Conservation (phyloP, 1,140 invertebrate genomes). For the Lordiphosa stackelbergi region DNA sequence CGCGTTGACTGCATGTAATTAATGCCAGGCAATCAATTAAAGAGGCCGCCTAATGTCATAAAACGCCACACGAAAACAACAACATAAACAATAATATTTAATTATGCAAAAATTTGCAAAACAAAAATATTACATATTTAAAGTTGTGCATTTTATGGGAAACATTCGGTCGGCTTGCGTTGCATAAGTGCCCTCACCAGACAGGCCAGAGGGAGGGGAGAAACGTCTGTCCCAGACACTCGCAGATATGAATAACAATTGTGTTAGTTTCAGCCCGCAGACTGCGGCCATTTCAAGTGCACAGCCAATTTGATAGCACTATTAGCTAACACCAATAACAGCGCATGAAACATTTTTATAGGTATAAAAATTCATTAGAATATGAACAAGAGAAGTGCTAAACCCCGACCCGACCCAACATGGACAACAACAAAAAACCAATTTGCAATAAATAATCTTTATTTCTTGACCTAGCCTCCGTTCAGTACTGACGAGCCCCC, state of each 20-base stretch:
- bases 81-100: constrained; percentile 48
- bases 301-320: no score
- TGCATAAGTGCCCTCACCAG: constrained; percentile 47
- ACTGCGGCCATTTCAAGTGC: no score
- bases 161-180: constrained; percentile 37
- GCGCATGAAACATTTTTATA: no score
- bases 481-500: no score
- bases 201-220: constrained; percentile 12
- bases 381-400: no score
- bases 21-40: constrained; percentile 66
- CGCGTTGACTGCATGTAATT: constrained; percentile 43
- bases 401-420: no score
- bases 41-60: constrained; percentile 9
- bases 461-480: no score
- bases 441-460: no score
- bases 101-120: constrained; percentile 68
- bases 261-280: no score
- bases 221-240: constrained; percentile 10
- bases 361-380: no score
- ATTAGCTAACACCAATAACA: no score
- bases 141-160: constrained; percentile 53
- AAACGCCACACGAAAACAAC: constrained; percentile 13
- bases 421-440: no score
- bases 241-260: constrained; percentile 3
- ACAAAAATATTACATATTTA: constrained; percentile 48